These are phyloP conservation scores for Epistrophe grossulariae DNA, from an alignment of 2,888 invertebrate genomes.

Conservation along the genomic window DNA sequence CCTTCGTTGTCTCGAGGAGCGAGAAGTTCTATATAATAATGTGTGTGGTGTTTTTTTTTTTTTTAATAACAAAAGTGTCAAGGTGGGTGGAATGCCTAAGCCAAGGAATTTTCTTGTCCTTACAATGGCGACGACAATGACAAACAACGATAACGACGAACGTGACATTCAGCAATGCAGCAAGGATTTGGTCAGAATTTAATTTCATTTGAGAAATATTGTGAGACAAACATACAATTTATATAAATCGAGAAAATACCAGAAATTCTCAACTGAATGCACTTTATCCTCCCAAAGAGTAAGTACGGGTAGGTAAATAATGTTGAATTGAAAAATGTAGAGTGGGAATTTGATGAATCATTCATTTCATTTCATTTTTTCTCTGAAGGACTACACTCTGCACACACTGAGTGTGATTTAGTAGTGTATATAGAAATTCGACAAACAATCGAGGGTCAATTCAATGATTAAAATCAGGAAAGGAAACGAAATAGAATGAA, in stretches of 20 bases:
- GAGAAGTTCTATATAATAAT: conserved; percentile 24
- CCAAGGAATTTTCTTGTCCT: conserved; percentile 52
- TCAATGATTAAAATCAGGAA: conserved; percentile 50
- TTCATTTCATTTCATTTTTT: conserved; percentile 31
- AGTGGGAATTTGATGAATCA: conserved; percentile 72
- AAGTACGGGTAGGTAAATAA: neutral
- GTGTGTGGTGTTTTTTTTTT: neutral
- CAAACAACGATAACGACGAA: conserved; percentile 10
- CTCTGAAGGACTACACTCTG: conserved; percentile 29
- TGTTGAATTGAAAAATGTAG: conserved; percentile 35
- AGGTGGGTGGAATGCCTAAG: conserved; percentile 65
- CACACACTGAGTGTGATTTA: neutral
- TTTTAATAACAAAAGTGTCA: conserved; percentile 45
- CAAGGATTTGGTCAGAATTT: conserved; percentile 72
- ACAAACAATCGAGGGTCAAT: conserved; percentile 44
- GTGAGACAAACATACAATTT: conserved; percentile 9
- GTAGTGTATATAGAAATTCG: neutral
- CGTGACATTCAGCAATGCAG: conserved; percentile 65
- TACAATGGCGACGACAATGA: conserved; percentile 29
- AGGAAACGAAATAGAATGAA: conserved; percentile 13
- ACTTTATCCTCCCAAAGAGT: conserved; percentile 31
- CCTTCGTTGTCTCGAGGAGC: conserved; percentile 25
- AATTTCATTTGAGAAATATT: conserved; percentile 62
- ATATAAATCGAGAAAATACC: too few species aligned
- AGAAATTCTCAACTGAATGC: conserved; percentile 20